Evolutionary conservation across 2,113 vertebrate species (phyloP).

Genomic region (Rhagologus leucostigma): DNA sequence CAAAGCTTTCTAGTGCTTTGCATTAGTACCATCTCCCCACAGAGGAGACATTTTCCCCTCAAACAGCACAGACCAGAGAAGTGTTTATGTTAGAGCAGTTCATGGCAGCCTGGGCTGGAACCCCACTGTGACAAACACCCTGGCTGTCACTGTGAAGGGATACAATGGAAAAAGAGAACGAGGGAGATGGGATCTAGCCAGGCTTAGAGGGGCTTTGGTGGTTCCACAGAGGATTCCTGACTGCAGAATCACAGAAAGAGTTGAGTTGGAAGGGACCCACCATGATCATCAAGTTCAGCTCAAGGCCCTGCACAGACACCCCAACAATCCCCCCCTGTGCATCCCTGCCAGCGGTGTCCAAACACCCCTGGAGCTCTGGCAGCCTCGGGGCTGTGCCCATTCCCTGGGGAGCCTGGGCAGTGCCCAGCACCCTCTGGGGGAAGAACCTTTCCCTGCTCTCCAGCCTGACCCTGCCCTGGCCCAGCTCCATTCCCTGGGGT

Average conservation of each 20-base stretch:
- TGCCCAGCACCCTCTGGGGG: not conserved
- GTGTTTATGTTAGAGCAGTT: not conserved
- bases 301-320: fast-evolving
- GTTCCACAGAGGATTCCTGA: not conserved
- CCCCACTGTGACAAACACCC: not conserved
- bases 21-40: not conserved
- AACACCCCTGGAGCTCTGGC: not conserved
- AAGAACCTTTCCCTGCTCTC: not conserved
- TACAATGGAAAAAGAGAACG: not conserved
- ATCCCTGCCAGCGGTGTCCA: fast-evolving
- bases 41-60: not conserved
- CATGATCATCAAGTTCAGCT: fast-evolving
- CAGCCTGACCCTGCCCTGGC: fast-evolving
- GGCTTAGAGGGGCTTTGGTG: not conserved
- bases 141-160: not conserved
- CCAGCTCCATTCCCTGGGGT: fast-evolving
- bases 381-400: not conserved
- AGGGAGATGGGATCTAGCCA: not conserved
- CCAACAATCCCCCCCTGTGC: not conserved
- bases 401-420: not conserved
- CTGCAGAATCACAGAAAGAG: not conserved
- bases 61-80: not conserved
- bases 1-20: not conserved
- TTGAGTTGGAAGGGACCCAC: not conserved
- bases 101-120: not conserved